These are phyloP conservation scores for Neosilurus hyrtlii DNA, from an alignment of 2,797 vertebrate genomes.

Conservation along the genomic window DNA sequence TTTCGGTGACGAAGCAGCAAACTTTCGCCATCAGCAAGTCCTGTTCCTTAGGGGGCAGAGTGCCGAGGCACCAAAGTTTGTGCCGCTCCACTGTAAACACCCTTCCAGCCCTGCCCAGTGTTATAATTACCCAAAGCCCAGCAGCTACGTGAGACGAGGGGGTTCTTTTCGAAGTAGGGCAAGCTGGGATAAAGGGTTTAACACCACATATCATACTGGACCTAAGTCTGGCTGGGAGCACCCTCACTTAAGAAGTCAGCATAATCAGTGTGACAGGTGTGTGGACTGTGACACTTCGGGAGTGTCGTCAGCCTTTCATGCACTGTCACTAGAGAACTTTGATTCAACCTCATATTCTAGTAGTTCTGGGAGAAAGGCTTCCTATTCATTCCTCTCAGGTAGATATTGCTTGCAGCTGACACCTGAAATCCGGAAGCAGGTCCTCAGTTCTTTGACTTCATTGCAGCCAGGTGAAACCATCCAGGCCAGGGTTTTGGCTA, in stretches of 20 bases:
- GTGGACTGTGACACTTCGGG: constrained; percentile 32
- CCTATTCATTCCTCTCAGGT: constrained; percentile 41
- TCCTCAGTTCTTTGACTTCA: constrained; percentile 68
- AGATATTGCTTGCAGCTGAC: constrained; percentile 52
- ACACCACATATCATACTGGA: constrained; percentile 33
- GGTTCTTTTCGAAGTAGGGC: constrained; percentile 51
- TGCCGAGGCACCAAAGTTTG: constrained; percentile 66
- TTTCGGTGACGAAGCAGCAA: constrained; percentile 33
- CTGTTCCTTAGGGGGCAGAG: constrained; percentile 72
- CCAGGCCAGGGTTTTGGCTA: constrained; percentile 71
- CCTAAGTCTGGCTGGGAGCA: constrained; percentile 47
- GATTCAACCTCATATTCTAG: constrained; percentile 9
- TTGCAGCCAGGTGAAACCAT: constrained; percentile 66
- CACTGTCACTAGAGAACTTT: constrained; percentile 59
- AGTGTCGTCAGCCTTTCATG: constrained; percentile 60
- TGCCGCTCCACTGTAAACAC: constrained; percentile 33
- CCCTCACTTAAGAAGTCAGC: constrained; percentile 50
- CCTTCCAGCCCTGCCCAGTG: constrained; percentile 28
- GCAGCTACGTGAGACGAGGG: constrained; percentile 55
- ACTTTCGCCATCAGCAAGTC: constrained; percentile 71
- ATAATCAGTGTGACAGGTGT: constrained; percentile 49
- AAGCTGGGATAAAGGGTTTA: constrained; percentile 34
- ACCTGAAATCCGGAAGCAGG: constrained; percentile 61
- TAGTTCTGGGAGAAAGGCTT: constrained; percentile 26
- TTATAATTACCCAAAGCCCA: constrained; percentile 52